Conservation (phyloP, 2,797 vertebrate genomes). For the Alfaro cultratus region DNA sequence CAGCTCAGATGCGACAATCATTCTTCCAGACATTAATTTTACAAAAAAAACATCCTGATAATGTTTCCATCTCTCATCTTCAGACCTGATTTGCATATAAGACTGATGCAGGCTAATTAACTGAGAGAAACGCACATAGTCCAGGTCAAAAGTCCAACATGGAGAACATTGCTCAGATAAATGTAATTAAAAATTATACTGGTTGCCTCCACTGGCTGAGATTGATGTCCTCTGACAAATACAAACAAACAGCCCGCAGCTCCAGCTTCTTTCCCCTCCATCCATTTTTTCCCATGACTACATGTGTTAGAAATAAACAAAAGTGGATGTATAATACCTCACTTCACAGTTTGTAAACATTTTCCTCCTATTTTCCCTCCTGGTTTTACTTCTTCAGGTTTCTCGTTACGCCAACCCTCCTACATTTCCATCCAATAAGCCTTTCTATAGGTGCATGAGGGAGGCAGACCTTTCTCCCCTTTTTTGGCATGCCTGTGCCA, state of each 20-base stretch:
- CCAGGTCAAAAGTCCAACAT: constrained; percentile 42
- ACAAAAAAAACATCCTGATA: not conserved
- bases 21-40: not conserved
- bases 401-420: constrained; percentile 10
- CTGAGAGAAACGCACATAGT: constrained; percentile 13
- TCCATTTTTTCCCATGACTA: constrained; percentile 15
- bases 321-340: constrained; percentile 24
- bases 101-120: constrained; percentile 54
- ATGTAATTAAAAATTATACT: constrained; percentile 65
- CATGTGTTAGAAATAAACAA: constrained; percentile 26
- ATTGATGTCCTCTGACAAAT: constrained; percentile 60
- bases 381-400: constrained; percentile 25
- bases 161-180: constrained; percentile 59
- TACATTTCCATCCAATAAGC: constrained; percentile 34
- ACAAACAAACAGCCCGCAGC: constrained; percentile 54
- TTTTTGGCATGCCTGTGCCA: constrained; percentile 85
- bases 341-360: constrained; percentile 20
- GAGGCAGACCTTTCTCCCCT: constrained; percentile 51
- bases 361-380: not conserved
- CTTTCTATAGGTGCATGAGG: constrained; percentile 53
- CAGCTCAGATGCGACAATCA: constrained; percentile 5
- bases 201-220: constrained; percentile 39
- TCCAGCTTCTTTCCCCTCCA: constrained; percentile 10
- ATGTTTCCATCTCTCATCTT: constrained; percentile 4
- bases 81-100: constrained; percentile 46